These are phyloP conservation scores for Zaprionus ornatus DNA, from an alignment of 1,140 invertebrate genomes.

Conservation along the genomic window DNA sequence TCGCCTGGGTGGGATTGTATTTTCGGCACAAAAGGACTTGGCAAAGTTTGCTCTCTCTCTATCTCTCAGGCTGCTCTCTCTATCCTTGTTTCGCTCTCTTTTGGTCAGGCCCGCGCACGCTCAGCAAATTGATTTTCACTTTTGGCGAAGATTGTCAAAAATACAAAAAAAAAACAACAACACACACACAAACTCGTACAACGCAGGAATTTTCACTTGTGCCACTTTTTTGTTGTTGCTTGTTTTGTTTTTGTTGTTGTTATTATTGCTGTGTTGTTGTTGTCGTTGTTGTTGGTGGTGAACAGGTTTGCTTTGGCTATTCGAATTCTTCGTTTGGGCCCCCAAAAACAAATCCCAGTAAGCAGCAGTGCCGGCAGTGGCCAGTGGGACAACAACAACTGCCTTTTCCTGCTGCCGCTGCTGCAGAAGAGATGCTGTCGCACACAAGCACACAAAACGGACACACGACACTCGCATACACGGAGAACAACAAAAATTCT, in stretches of 20 bases:
- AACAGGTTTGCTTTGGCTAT: constrained; percentile 63
- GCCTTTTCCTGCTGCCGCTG: constrained; percentile 59
- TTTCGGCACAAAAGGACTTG: constrained; percentile 35
- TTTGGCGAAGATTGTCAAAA: constrained; percentile 62
- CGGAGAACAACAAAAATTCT: constrained; percentile 75
- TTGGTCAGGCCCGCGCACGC: constrained; percentile 56
- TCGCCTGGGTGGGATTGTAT: constrained; percentile 35
- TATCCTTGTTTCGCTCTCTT: constrained; percentile 29
- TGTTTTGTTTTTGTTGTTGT: constrained; percentile 45
- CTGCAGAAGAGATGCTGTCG: constrained; percentile 18
- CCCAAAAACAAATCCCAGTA: constrained; percentile 39
- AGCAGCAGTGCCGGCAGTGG: constrained; percentile 31
- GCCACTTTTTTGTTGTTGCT: constrained; percentile 67
- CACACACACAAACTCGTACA: constrained; percentile 45
- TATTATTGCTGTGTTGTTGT: constrained; percentile 15
- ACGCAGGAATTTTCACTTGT: constrained; percentile 80
- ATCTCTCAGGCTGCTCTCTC: constrained; percentile 8
- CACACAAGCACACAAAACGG: constrained; percentile 48
- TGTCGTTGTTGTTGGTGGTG: constrained; percentile 8
- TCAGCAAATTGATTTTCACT: constrained; percentile 78
- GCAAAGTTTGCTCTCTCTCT: constrained; percentile 12
- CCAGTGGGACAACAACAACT: constrained; percentile 41
- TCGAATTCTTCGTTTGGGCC: constrained; percentile 45
- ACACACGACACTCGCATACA: constrained; percentile 16
- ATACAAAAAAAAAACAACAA: constrained; percentile 52